Evolutionary conservation across 2,113 vertebrate genomes (phyloP).

Genomic region (Gorilla gorilla): DNA sequence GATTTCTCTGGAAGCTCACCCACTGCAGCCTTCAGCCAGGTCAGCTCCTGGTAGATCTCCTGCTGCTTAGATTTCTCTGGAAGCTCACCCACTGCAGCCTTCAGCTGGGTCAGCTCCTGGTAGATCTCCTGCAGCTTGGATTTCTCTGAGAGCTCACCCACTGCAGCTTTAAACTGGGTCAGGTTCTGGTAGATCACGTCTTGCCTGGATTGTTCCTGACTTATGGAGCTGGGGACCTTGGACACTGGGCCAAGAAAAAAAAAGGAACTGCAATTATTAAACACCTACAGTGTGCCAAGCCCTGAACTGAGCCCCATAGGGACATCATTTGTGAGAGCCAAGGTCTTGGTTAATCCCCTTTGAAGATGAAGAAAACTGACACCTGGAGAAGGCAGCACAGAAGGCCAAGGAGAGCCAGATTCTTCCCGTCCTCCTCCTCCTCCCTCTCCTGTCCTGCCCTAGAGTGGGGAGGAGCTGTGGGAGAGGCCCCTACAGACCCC

Average conservation of each 20-base stretch:
- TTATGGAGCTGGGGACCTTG: background rate
- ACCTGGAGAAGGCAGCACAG: background rate
- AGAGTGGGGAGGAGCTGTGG: background rate
- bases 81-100: background rate
- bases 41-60: background rate
- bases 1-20: background rate
- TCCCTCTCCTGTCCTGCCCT: rapidly evolving
- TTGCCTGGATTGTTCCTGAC: background rate
- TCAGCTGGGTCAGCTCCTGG: background rate
- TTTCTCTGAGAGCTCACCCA: background rate
- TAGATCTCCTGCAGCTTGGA: background rate
- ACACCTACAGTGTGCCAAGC: background rate
- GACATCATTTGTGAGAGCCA: background rate
- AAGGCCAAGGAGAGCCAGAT: background rate
- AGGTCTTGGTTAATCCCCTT: background rate
- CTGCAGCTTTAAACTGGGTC: background rate
- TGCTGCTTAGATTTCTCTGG: background rate
- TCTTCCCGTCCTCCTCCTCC: rapidly evolving
- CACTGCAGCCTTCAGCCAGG: background rate
- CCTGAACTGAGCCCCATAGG: background rate
- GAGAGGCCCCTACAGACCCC: background rate
- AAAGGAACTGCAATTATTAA: background rate
- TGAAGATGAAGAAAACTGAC: background rate
- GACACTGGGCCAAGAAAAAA: background rate
- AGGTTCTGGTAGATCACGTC: background rate